Evolutionary conservation across 2,113 vertebrate genomes (phyloP).

Genomic region (Planiliza haematocheilus): DNA sequence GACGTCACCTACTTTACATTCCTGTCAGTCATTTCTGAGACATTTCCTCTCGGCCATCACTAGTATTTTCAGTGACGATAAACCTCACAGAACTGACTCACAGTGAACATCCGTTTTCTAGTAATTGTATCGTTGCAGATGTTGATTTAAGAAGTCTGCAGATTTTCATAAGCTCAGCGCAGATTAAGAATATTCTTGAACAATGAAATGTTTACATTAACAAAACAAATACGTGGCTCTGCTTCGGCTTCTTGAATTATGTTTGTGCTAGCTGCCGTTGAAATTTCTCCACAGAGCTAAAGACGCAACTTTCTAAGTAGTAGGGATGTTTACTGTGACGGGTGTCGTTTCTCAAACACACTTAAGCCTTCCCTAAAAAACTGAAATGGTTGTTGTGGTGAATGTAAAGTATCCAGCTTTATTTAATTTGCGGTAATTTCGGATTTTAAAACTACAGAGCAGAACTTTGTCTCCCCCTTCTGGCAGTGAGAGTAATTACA

Average conservation of each 20-base stretch:
- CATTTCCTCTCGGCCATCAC: not conserved
- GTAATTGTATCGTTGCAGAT: too few species aligned
- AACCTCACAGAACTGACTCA: not conserved
- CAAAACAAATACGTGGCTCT: constrained; percentile 15
- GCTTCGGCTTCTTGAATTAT: not conserved
- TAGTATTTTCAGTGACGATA: not conserved
- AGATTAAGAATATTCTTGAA: too few species aligned
- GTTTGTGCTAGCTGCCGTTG: too few species aligned
- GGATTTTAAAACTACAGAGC: too few species aligned
- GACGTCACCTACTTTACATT: constrained; percentile 7
- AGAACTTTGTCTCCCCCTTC: too few species aligned
- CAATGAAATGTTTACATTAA: not conserved
- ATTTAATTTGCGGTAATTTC: too few species aligned
- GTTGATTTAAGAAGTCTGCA: too few species aligned
- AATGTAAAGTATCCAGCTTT: too few species aligned
- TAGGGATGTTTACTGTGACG: not conserved
- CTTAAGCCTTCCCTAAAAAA: not conserved
- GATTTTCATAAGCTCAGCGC: not conserved
- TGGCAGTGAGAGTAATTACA: too few species aligned
- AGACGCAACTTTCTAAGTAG: too few species aligned
- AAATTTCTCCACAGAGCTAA: too few species aligned
- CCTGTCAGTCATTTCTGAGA: not conserved
- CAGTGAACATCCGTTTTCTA: not conserved
- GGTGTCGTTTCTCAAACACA: not conserved
- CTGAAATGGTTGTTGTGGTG: too few species aligned